Base-by-base conservation (phyloP, 1,140 invertebrate species). In the Euwallacea similis region DNA sequence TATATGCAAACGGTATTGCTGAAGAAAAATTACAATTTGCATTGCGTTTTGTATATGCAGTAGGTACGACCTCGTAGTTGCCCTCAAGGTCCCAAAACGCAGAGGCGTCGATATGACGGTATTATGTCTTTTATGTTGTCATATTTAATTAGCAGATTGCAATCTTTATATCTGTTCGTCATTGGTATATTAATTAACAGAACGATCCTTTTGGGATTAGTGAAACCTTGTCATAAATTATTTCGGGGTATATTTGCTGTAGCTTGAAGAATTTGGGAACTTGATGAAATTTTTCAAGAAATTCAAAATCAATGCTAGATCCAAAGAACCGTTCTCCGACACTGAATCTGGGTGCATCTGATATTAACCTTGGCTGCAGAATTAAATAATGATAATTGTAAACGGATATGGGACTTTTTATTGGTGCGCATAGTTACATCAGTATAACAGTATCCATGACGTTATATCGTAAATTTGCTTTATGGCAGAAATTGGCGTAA, bases 321-420 rank as follows among this genome's bases (percentile, higher is more conserved):
- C 21, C 1, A 33, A 33, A 33, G 21, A 33, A 33, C 21, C 21
- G 21, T 33, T 33, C 21, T 50, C 46, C 62, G 62, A 8, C 62
- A 42, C 43, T 64, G 62, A 11, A 15, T 53, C 9, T 64, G 46
- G 62, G 62, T 64, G 62, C 64, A 66, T 66, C 64, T 66, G 47
- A 66, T 56, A 43, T 66, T 56, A 66, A 56, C 64, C 64, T 66
- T 66, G 64, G 47, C 9, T 44, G 33, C 16, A 43, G 9, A 66
- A 66, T 56, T 55, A 66, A 66, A 56, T 66, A 54, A 66, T 21
- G 16, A 43, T 66, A 66, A 56, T 66, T 66, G 64, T 50, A 42
- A 56, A 42, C 53, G 64, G 64, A 66, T 66, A 66, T 66, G 42
- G 56, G 33, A 56, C 56, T 66, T 64, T 66, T 66, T 66, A 46